A percentile compares a stretch with the other conserved stretches of the same genome.
Conservation (phyloP, 1,140 invertebrate genomes). For the Ips nitidus region DNA sequence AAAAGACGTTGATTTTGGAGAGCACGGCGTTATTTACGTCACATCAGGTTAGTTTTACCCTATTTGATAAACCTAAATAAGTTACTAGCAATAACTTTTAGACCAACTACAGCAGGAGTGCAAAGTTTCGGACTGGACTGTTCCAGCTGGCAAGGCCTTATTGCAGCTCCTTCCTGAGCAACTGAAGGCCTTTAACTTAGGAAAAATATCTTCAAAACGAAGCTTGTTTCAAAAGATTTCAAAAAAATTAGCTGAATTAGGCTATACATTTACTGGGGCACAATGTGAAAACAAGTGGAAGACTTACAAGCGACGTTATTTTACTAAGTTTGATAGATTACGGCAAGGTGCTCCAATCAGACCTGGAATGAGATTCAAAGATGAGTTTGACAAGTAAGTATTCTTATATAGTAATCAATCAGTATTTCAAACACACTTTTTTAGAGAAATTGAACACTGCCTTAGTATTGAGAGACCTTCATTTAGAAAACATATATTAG, state of each 20-base stretch:
- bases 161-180: conserved; percentile 6
- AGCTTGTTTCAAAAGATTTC: conserved; percentile 5
- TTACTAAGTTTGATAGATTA: conserved; percentile 3
- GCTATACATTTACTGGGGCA: conserved; percentile 3
- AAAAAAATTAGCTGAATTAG: conserved; percentile 3
- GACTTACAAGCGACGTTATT: conserved; percentile 17
- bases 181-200: background rate
- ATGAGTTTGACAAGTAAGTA: conserved; percentile 20
- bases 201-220: conserved; percentile 15
- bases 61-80: too few species aligned
- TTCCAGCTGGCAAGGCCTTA: background rate
- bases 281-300: conserved; percentile 33
- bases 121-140: conserved; percentile 16
- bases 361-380: background rate
- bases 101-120: background rate
- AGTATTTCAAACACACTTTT: background rate
- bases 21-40: conserved; percentile 15
- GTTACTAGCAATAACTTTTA: too few species aligned
- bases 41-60: conserved; percentile 3
- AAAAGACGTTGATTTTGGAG: conserved; percentile 19
- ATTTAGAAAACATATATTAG: background rate
- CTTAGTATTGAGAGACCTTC: background rate
- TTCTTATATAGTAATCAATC: background rate
- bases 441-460: background rate
- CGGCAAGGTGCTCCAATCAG: background rate